Evolutionary conservation across 2,888 invertebrate species (phyloP).

Genomic region (Suillia variegata): DNA sequence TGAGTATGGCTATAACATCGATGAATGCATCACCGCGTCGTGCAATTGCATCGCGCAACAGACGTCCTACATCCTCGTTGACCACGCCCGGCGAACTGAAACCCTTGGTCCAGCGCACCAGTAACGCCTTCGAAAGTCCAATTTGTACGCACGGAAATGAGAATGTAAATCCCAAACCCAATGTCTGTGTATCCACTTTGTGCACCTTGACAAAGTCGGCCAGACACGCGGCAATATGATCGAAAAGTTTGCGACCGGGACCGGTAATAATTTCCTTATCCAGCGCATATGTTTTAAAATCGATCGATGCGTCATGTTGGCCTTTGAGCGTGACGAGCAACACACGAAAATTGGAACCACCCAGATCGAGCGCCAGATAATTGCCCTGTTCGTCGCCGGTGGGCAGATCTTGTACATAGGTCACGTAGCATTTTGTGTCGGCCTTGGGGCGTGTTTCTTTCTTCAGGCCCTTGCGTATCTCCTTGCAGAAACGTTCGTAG

Average conservation of each 20-base stretch:
- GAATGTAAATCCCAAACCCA: constrained; percentile 94
- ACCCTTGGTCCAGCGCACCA: constrained; percentile 94
- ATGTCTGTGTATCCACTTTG: constrained; percentile 67
- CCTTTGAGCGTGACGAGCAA: constrained; percentile 79
- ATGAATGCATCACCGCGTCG: constrained; percentile 80
- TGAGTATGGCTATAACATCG: constrained; percentile 85
- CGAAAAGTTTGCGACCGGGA: constrained; percentile 82
- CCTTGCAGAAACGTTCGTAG: constrained; percentile 72
- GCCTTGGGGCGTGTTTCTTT: constrained; percentile 75
- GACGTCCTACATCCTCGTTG: constrained; percentile 83
- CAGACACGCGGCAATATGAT: constrained; percentile 91
- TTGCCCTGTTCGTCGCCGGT: constrained; percentile 91
- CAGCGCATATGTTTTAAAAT: constrained; percentile 91
- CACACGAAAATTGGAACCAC: constrained; percentile 96
- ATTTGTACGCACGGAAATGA: constrained; percentile 88
- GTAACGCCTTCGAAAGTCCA: constrained; percentile 80
- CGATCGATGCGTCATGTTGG: constrained; percentile 81
- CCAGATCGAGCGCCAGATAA: constrained; percentile 93
- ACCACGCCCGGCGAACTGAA: constrained; percentile 90
- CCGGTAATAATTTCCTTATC: constrained; percentile 89
- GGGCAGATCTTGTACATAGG: constrained; percentile 92
- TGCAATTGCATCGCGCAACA: constrained; percentile 82
- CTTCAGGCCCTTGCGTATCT: constrained; percentile 78
- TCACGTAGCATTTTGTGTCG: constrained; percentile 89
- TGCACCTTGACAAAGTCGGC: constrained; percentile 83